A percentile compares a stretch with the other conserved stretches of the same genome.
phyloP scores from a whole-genome alignment of 2,797 vertebrate genomes.

The Pitangus sulphuratus region DNA sequence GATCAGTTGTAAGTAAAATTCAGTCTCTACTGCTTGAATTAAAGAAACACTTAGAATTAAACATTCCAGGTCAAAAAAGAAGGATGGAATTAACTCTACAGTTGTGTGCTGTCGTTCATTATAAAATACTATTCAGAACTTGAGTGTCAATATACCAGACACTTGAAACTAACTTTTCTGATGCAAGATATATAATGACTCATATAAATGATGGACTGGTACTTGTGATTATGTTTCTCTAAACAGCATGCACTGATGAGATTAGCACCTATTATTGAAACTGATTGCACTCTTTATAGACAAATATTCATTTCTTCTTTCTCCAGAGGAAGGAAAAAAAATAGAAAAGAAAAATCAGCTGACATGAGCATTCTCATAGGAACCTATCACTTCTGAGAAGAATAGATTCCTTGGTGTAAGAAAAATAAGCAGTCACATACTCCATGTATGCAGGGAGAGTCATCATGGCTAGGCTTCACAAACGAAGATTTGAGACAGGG shows the following conservation, averaged over 20 bases:
- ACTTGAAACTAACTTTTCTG: neutral
- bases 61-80: neutral
- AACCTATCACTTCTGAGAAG: neutral
- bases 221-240: neutral
- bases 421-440: neutral
- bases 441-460: neutral
- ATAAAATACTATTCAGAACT: neutral
- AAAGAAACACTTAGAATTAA: neutral
- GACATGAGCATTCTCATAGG: neutral
- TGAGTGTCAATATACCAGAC: neutral
- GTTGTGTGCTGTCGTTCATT: neutral
- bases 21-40: neutral
- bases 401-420: neutral
- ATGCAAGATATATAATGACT: neutral
- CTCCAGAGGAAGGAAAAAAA: neutral
- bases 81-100: neutral
- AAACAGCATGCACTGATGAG: neutral
- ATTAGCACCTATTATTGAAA: conserved; percentile 16
- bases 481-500: too few species aligned
- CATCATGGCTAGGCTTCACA: too few species aligned
- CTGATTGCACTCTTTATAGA: neutral
- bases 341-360: neutral
- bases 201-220: neutral
- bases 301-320: neutral
- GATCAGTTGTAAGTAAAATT: neutral